Evolutionary conservation across 2,113 vertebrate genomes (phyloP).

Genomic region (Dasyprocta punctata): DNA sequence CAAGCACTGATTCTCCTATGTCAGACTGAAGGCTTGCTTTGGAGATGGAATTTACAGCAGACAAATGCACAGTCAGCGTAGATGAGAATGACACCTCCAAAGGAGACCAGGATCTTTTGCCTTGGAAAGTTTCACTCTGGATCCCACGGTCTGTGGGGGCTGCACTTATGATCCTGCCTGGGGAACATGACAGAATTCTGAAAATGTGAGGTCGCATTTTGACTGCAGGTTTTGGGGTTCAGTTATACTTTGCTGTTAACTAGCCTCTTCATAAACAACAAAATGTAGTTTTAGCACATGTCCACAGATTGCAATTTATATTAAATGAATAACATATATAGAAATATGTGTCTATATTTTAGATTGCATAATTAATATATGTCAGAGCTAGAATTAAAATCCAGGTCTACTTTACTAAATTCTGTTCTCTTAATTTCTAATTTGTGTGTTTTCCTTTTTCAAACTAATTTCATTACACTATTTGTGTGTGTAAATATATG

Average conservation of each 20-base stretch:
- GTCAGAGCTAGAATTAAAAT: not conserved
- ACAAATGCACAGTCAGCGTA: slow-evolving; percentile 38
- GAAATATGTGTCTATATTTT: not conserved
- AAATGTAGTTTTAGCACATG: not conserved
- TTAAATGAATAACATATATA: not conserved
- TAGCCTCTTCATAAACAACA: not conserved
- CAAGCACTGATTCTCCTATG: slow-evolving; percentile 94
- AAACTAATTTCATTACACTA: not conserved
- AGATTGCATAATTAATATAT: not conserved
- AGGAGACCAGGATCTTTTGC: slow-evolving; percentile 42
- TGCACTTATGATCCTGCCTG: not conserved
- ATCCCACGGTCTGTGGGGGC: not conserved
- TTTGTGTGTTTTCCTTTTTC: not conserved
- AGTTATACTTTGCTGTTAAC: not conserved
- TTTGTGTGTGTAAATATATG: not conserved
- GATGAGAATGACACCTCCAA: slow-evolving; percentile 19
- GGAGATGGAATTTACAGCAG: slow-evolving; percentile 33
- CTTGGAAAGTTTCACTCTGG: not conserved
- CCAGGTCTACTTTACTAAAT: not conserved
- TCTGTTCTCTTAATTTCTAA: not conserved
- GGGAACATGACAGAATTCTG: slow-evolving; percentile 75
- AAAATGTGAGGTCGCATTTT: not conserved
- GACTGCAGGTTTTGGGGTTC: not conserved
- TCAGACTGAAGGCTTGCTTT: slow-evolving; percentile 82
- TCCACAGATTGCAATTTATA: not conserved